Conservation (phyloP, 2,797 vertebrate genomes). For the Chaunax sp. region DNA sequence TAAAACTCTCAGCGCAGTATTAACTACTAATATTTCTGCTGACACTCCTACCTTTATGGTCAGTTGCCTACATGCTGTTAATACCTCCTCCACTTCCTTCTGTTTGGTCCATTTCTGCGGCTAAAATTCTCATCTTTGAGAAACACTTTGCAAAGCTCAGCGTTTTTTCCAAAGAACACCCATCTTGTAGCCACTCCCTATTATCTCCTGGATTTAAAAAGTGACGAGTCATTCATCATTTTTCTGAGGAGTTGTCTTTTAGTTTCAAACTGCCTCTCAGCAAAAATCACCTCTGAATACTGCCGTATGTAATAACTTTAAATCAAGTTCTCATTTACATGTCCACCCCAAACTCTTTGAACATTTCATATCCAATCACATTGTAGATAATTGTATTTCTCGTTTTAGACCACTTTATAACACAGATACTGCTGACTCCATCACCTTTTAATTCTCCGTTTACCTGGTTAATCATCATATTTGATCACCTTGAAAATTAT, state of each 20-base stretch:
- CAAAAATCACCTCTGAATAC: neutral
- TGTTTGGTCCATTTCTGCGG: neutral
- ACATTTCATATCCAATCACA: constrained; percentile 2
- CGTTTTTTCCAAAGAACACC: neutral
- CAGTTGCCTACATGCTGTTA: constrained; percentile 7
- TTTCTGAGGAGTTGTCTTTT: neutral
- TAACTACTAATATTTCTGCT: neutral
- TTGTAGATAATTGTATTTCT: neutral
- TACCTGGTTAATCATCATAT: too few relatives aligned
- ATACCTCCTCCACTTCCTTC: neutral
- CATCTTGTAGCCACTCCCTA: neutral
- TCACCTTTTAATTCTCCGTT: neutral
- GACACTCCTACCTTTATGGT: constrained; percentile 5
- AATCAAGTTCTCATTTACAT: neutral
- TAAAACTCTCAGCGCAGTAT: neutral
- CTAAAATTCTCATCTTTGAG: neutral
- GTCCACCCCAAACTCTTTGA: neutral
- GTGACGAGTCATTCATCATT: constrained; percentile 8
- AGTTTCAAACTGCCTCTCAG: constrained; percentile 1
- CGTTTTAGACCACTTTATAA: neutral
- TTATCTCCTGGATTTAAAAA: constrained; percentile 13
- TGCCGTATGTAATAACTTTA: neutral
- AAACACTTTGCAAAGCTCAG: constrained; percentile 15
- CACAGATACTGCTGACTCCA: neutral
- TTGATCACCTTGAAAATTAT: too few relatives aligned